Conservation (phyloP, 2,113 vertebrate genomes). For the Sisor rabdophorus region DNA sequence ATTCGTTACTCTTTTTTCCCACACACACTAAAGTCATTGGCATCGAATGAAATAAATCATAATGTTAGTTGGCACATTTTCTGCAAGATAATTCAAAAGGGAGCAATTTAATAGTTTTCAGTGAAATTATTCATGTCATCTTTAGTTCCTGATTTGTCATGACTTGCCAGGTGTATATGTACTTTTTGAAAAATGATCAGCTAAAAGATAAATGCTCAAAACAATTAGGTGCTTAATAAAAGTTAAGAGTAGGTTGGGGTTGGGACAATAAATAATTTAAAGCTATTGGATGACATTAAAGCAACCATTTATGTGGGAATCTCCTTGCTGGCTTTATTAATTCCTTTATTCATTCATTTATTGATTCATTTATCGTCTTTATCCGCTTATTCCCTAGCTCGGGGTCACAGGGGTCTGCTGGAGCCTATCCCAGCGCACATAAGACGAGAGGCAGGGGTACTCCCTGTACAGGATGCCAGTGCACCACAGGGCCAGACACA, state of each 20-base stretch:
- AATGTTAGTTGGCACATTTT: background rate
- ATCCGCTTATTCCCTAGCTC: no score
- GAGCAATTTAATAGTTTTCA: background rate
- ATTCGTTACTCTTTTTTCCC: constrained; percentile 4
- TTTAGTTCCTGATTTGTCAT: background rate
- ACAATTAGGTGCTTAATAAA: background rate
- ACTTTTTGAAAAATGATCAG: no score
- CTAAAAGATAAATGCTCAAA: background rate
- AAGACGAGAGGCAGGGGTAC: no score
- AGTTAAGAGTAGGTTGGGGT: background rate
- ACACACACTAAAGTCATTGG: background rate
- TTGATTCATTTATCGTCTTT: no score
- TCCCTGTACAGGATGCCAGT: no score
- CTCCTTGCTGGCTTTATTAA: constrained; percentile 57
- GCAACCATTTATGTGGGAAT: constrained; percentile 63
- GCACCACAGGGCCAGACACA: no score
- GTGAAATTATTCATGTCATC: background rate
- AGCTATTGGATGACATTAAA: constrained; percentile 64
- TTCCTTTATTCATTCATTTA: no score
- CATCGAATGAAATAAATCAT: constrained; percentile 7
- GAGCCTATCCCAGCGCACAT: no score
- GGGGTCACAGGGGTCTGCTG: no score
- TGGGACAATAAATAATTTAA: constrained; percentile 58
- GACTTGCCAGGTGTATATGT: background rate
- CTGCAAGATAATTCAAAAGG: background rate